A percentile compares a stretch with the other conserved stretches of the same genome.
These are phyloP conservation scores for Sphinx pinastri DNA, from an alignment of 2,888 invertebrate genomes.

Conservation along the genomic window DNA sequence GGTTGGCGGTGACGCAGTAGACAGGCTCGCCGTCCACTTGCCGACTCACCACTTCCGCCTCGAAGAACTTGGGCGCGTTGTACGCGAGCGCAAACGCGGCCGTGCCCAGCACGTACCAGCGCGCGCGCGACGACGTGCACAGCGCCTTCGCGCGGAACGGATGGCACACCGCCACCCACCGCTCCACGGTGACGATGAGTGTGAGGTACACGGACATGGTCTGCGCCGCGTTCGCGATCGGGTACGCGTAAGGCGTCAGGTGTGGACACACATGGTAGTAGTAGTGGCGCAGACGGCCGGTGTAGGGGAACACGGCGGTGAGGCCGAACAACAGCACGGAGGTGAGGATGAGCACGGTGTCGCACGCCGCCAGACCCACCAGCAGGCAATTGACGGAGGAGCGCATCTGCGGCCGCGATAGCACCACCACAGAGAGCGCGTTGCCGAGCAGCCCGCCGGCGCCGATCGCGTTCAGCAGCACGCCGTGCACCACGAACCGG, in stretches of 20 bases:
- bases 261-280: conserved; percentile 91
- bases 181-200: conserved; percentile 94
- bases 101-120: conserved; percentile 92
- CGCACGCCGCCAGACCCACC: conserved; percentile 96
- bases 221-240: conserved; percentile 93
- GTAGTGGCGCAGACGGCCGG: conserved; percentile 89
- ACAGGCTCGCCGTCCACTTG: conserved; percentile 80
- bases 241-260: conserved; percentile 91
- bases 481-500: conserved; percentile 92
- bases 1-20: conserved; percentile 88
- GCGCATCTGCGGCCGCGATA: conserved; percentile 96
- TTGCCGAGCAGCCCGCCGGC: conserved; percentile 95
- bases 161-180: conserved; percentile 97
- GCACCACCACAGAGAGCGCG: conserved; percentile 94
- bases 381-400: conserved; percentile 97
- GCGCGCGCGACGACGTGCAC: conserved; percentile 94
- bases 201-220: conserved; percentile 97
- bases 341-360: conserved; percentile 94
- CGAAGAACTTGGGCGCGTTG: conserved; percentile 93
- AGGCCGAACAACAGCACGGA: conserved; percentile 94
- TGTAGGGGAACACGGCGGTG: conserved; percentile 93
- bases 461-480: conserved; percentile 91
- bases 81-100: conserved; percentile 92
- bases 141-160: conserved; percentile 94
- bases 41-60: conserved; percentile 82